Base-by-base conservation (phyloP, 2,888 invertebrate genomes). In the Syrista parreyssii region DNA sequence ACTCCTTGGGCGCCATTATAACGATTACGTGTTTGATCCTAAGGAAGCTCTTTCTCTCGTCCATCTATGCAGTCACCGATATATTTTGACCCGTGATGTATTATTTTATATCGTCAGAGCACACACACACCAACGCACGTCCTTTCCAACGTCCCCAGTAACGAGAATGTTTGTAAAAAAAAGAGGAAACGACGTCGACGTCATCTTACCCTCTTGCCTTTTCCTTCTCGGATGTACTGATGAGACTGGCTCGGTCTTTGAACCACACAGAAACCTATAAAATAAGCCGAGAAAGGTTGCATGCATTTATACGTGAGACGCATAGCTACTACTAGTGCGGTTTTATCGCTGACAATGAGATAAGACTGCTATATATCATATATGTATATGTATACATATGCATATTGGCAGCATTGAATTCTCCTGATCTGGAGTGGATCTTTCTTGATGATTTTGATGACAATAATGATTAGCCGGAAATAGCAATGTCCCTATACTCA, bases 141-240 rank as follows among this genome's bases (percentile, higher is more conserved):
- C 55, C 23, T 15, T 23, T 55, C 23, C 23, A 23, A 55, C 55
- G 55, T 55, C 55, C 9, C 23, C 55, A 2, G 55, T 55, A 23
- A 55, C 23, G 55, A 9, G 55, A 55, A 55, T 6, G 23, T 55
- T 55, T 55, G 9, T 2, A 23, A 23, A 55, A 6, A 55, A 15
- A 6, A 55, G 23, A 55, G 23, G 9, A 0, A 23, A 55, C 23
- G 40, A 40, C 40, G 40, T 40, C 40, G 55, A 15, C 23, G 6
- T 6, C 33, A 6, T 35, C 94, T 95, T 92, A 97, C 97, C 93
- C 97, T 93, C 92, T 96, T 96, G 83, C 96, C 96, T 87, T 96
- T 96, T 75, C 97, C 97, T 93, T 97, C 97, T 86, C 95, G 94
- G 86, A 97, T 97, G 85, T 95, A 95, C 92, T 97, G 97, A 91